A percentile compares a stretch with the other conserved stretches of the same genome.
These are phyloP conservation scores for Coecobrya sp. DNA, from an alignment of 2,888 invertebrate genomes.

Conservation along the genomic window DNA sequence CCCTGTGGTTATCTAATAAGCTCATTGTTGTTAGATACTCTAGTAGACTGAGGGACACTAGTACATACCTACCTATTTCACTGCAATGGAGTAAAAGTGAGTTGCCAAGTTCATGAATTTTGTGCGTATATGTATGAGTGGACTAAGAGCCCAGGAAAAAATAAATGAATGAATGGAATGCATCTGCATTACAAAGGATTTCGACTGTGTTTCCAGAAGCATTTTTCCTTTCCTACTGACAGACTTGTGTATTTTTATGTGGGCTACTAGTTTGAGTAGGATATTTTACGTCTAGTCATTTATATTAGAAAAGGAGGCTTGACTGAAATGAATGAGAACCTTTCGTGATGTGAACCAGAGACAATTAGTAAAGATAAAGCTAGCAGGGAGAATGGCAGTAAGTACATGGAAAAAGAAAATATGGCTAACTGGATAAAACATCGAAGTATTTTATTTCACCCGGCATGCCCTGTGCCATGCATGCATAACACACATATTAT, in stretches of 20 bases:
- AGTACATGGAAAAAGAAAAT: slow-evolving; percentile 21
- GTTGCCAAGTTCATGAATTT: not conserved
- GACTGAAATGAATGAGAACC: slow-evolving; percentile 36
- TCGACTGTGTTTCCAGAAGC: slow-evolving; percentile 46
- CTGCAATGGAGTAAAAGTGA: not conserved
- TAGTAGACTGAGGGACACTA: not conserved
- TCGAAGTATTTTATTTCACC: not conserved
- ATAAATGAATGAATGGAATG: slow-evolving; percentile 71
- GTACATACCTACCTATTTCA: not conserved
- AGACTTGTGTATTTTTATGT: slow-evolving; percentile 17
- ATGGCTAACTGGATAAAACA: slow-evolving; percentile 43
- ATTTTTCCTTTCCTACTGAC: slow-evolving; percentile 38
- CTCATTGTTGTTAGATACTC: slow-evolving; percentile 60
- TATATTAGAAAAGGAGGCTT: not conserved
- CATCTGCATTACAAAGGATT: slow-evolving; percentile 77
- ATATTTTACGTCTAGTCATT: slow-evolving; percentile 24
- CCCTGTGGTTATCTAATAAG: slow-evolving; percentile 79
- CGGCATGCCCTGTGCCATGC: slow-evolving; percentile 21
- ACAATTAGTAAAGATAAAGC: slow-evolving; percentile 70
- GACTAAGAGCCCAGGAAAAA: not conserved
- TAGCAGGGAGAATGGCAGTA: slow-evolving; percentile 2
- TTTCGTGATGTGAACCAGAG: slow-evolving; percentile 60
- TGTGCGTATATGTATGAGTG: not conserved
- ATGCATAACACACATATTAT: not conserved
- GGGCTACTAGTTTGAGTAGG: not conserved